phyloP scores from a whole-genome alignment of 2,888 invertebrate species.

The Labia minor region DNA sequence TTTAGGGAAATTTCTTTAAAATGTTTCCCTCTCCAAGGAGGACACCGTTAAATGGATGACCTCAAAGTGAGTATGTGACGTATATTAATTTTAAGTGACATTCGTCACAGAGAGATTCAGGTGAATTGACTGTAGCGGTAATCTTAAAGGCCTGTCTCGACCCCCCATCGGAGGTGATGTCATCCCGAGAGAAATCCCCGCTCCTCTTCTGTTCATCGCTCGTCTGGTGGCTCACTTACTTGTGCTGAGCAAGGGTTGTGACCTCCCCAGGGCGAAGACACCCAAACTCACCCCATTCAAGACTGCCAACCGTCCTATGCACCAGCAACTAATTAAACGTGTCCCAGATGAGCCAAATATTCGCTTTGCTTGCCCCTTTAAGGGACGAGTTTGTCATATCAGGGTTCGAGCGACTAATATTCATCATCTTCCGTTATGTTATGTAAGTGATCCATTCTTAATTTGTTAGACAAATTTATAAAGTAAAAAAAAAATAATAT shows the following conservation, averaged over 20 bases:
- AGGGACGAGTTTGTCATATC: neutral
- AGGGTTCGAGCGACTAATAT: neutral
- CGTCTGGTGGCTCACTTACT: too few relatives aligned
- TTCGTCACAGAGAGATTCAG: too few relatives aligned
- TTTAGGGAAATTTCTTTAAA: neutral
- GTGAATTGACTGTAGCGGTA: neutral
- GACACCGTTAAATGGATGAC: neutral
- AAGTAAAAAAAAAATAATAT: too few relatives aligned
- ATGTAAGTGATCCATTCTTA: too few relatives aligned
- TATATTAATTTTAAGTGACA: neutral
- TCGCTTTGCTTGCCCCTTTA: neutral
- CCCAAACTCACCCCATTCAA: neutral
- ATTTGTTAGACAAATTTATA: too few relatives aligned
- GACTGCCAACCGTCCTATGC: neutral
- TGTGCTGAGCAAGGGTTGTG: neutral
- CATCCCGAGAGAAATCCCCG: neutral
- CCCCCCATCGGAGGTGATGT: neutral
- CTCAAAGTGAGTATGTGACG: neutral
- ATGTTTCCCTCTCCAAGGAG: too few relatives aligned
- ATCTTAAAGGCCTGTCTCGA: neutral
- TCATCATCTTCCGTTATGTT: neutral
- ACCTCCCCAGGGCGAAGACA: neutral
- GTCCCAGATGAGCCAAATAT: neutral
- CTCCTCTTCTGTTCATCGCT: neutral
- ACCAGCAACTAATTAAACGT: neutral